Evolutionary conservation across 2,113 vertebrate genomes (phyloP).

Genomic region (Hippocampus comes): DNA sequence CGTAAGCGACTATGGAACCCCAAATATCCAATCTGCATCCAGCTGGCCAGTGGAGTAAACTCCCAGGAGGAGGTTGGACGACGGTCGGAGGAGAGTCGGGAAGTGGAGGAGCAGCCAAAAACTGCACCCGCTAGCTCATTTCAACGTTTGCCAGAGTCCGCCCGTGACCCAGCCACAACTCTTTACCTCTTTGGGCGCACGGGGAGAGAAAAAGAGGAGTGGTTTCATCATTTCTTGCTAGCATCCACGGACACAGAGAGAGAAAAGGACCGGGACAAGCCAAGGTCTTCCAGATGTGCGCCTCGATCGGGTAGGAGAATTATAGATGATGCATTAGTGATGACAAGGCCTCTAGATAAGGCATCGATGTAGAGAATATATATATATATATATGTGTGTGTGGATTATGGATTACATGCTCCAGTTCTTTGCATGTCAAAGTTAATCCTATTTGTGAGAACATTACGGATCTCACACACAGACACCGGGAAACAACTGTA

Average conservation of each 20-base stretch:
- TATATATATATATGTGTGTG: slow-evolving; percentile 13
- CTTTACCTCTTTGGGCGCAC: slow-evolving; percentile 85
- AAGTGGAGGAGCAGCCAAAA: not conserved
- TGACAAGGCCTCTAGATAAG: slow-evolving; percentile 27
- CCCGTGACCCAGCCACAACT: slow-evolving; percentile 11
- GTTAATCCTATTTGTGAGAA: slow-evolving; percentile 27
- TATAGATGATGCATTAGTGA: slow-evolving; percentile 41
- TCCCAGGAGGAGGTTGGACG: slow-evolving; percentile 27
- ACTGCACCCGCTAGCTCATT: slow-evolving; percentile 10
- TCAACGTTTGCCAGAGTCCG: not conserved
- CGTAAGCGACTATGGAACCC: slow-evolving; percentile 85
- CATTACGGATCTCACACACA: slow-evolving; percentile 10
- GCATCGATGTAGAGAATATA: slow-evolving; percentile 32
- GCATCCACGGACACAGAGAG: slow-evolving; percentile 58
- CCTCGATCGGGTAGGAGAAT: slow-evolving; percentile 63
- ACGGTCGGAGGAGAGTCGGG: slow-evolving; percentile 12
- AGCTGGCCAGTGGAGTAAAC: slow-evolving; percentile 48
- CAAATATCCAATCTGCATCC: slow-evolving; percentile 87
- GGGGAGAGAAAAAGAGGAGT: slow-evolving; percentile 86
- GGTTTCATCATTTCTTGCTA: slow-evolving; percentile 77
- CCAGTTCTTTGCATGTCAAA: slow-evolving; percentile 47
- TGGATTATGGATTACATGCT: slow-evolving; percentile 62
- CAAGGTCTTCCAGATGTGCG: slow-evolving; percentile 42
- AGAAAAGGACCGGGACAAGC: slow-evolving; percentile 34
- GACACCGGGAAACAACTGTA: not conserved